Evolutionary conservation across 1,140 invertebrate genomes (phyloP).

Genomic region (Augochlora pura): DNA sequence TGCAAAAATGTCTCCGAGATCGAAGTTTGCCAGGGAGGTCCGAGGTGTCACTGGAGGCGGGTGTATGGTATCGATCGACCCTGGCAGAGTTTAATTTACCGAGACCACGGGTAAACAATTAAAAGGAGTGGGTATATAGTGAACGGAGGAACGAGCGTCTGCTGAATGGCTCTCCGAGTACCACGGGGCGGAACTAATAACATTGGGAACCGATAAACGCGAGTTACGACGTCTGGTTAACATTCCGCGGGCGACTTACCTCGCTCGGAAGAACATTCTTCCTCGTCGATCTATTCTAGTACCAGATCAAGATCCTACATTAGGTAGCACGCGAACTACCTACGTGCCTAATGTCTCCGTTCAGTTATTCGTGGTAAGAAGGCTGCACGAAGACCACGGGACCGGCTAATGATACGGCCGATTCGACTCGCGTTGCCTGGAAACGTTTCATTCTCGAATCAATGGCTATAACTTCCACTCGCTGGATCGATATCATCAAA

Average conservation of each 20-base stretch:
- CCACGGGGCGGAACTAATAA: constrained; percentile 53
- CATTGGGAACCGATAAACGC: constrained; percentile 53
- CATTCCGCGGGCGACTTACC: constrained; percentile 46
- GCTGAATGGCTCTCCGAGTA: constrained; percentile 37
- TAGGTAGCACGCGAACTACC: constrained; percentile 42
- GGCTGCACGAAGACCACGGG: constrained; percentile 25
- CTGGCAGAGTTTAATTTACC: constrained; percentile 38
- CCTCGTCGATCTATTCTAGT: constrained; percentile 38
- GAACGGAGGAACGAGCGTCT: constrained; percentile 40
- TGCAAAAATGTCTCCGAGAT: not conserved
- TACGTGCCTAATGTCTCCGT: constrained; percentile 44
- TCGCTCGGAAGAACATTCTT: constrained; percentile 37
- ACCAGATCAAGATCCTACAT: constrained; percentile 43
- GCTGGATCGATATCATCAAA: not conserved
- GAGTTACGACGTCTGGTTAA: constrained; percentile 60
- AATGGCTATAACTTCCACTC: not conserved
- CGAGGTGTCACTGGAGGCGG: not conserved
- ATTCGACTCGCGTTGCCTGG: constrained; percentile 15
- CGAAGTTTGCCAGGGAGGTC: not conserved
- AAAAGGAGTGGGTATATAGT: constrained; percentile 38
- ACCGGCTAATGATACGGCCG: constrained; percentile 35
- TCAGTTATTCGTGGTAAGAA: constrained; percentile 39
- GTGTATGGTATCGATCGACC: constrained; percentile 37
- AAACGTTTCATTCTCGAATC: constrained; percentile 1
- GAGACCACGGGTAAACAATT: constrained; percentile 41